A percentile compares a stretch with the other conserved stretches of the same genome.
Evolutionary conservation across 2,797 vertebrate species (phyloP).

Genomic region (Mormyrops attenuatus): DNA sequence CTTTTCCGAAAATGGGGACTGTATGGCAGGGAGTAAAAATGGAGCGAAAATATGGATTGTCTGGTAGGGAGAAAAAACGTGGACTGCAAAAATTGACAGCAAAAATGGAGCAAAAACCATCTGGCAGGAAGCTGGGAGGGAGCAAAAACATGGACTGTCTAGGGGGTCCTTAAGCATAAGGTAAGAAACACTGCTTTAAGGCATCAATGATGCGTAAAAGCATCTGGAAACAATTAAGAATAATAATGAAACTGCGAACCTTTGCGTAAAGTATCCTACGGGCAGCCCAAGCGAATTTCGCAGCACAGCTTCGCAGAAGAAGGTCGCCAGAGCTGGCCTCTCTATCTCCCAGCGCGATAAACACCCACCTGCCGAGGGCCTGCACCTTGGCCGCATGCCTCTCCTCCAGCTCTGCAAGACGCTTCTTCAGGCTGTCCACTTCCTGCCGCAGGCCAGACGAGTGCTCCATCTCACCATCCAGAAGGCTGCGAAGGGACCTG

Average conservation of each 20-base stretch:
- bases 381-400: conserved; percentile 81
- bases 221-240: neutral
- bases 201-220: neutral
- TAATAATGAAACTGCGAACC: neutral
- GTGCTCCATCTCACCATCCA: conserved; percentile 97
- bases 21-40: neutral
- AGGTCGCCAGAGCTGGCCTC: neutral
- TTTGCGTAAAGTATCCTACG: neutral
- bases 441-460: conserved; percentile 86
- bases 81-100: no score
- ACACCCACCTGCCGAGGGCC: conserved; percentile 78
- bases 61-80: neutral
- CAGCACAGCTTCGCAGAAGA: neutral
- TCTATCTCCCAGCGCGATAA: neutral
- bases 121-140: neutral
- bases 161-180: neutral
- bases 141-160: neutral
- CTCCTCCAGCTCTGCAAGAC: conserved; percentile 82
- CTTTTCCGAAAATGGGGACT: no score
- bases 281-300: neutral
- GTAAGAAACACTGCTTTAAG: neutral
- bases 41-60: no score
- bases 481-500: conserved; percentile 85
- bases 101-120: neutral
- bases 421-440: conserved; percentile 75